Evolutionary conservation across 2,113 vertebrate species (phyloP).

Genomic region (Oreotrochilus melanogaster): DNA sequence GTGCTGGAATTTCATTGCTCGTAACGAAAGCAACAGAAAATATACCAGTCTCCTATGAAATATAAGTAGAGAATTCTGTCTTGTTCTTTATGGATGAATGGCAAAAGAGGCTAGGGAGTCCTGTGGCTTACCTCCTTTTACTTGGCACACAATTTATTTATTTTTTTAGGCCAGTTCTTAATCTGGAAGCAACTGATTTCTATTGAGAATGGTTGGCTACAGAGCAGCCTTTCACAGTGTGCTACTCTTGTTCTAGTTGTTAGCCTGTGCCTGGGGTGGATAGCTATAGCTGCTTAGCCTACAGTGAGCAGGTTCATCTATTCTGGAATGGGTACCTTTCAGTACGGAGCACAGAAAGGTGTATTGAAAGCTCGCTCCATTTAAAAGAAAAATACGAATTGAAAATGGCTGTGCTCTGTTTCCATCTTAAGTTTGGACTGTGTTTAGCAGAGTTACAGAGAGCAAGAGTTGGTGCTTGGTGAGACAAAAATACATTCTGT

Average conservation of each 20-base stretch:
- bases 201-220: background rate
- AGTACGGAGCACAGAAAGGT: background rate
- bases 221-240: background rate
- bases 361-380: background rate
- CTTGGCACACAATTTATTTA: background rate
- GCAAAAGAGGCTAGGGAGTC: background rate
- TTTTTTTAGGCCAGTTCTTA: background rate
- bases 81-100: background rate
- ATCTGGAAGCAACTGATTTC: background rate
- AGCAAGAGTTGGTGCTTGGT: background rate
- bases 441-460: background rate
- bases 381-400: background rate
- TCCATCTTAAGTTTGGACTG: background rate
- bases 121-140: background rate
- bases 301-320: background rate
- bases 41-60: background rate
- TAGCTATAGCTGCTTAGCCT: background rate
- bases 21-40: background rate
- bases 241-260: background rate
- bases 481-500: background rate
- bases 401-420: background rate
- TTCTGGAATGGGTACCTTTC: background rate
- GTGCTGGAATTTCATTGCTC: background rate
- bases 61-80: background rate
- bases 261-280: background rate